Percentiles rank a stretch among this genome's conserved stretches.
Conservation (phyloP, 2,888 invertebrate genomes). For the Lypha dubia region DNA sequence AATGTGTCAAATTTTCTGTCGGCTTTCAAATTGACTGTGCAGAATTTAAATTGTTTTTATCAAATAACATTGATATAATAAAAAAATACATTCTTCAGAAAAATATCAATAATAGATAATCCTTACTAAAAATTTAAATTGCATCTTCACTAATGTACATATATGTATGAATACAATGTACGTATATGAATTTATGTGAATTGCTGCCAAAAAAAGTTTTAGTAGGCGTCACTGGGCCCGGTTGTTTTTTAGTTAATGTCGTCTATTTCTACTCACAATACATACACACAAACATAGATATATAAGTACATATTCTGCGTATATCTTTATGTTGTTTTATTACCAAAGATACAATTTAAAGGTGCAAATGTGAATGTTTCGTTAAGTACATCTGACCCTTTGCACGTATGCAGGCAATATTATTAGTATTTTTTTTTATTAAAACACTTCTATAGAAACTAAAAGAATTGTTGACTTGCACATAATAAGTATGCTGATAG, state of each 20-base stretch:
- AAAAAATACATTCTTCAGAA: too few species aligned
- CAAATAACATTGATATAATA: too few species aligned
- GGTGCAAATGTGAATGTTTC: neutral
- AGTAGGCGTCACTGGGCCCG: constrained; percentile 12
- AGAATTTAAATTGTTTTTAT: too few species aligned
- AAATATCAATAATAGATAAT: too few species aligned
- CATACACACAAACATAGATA: constrained; percentile 5
- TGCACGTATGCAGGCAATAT: constrained; percentile 39
- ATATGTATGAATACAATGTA: too few species aligned
- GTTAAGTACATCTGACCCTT: constrained; percentile 12
- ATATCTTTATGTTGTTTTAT: neutral
- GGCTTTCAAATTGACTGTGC: too few species aligned
- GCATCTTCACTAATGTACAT: too few species aligned
- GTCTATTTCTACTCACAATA: neutral
- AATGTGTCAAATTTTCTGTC: too few species aligned
- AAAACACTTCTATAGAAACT: neutral
- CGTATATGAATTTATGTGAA: too few species aligned
- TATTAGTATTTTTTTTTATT: constrained; percentile 9
- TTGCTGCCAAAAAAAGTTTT: constrained; percentile 25
- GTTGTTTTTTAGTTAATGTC: neutral
- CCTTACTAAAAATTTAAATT: too few species aligned
- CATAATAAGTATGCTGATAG: constrained; percentile 1
- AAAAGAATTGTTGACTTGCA: constrained; percentile 30
- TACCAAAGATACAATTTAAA: neutral
- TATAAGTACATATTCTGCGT: neutral